Conservation (phyloP, 2,888 invertebrate genomes). For the Morinoia aosen region DNA sequence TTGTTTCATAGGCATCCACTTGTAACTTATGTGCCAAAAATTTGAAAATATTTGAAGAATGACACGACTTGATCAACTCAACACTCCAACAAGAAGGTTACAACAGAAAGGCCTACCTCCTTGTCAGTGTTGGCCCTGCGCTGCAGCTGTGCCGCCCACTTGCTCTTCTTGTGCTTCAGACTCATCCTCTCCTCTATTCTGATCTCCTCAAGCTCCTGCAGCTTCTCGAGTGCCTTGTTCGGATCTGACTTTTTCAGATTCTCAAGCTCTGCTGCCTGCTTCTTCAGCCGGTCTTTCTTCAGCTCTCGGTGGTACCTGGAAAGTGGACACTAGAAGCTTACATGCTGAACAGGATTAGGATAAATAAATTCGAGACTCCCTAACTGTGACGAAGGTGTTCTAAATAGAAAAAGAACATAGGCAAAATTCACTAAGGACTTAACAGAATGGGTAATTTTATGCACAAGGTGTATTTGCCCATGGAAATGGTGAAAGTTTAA, state of each 20-base stretch:
- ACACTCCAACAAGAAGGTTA: background rate
- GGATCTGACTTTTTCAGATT: slow-evolving; percentile 88
- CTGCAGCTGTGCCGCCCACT: slow-evolving; percentile 80
- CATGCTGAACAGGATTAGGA: background rate
- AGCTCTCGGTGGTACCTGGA: slow-evolving; percentile 79
- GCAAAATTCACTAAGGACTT: background rate
- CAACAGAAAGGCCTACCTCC: background rate
- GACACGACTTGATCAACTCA: background rate
- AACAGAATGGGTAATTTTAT: background rate
- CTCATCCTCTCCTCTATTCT: slow-evolving; percentile 91
- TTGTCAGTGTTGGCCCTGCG: slow-evolving; percentile 38
- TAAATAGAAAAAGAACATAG: background rate
- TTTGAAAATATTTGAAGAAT: no score
- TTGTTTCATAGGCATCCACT: no score
- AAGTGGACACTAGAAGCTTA: background rate
- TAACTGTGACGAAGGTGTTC: no score
- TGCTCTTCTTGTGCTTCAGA: slow-evolving; percentile 92
- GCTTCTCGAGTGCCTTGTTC: slow-evolving; percentile 86
- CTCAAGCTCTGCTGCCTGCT: slow-evolving; percentile 91
- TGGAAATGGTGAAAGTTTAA: no score
- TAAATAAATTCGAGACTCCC: no score
- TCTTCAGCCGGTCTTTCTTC: slow-evolving; percentile 84
- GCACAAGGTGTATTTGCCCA: no score
- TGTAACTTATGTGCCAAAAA: no score
- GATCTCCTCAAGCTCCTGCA: slow-evolving; percentile 87